Evolutionary conservation across 2,888 invertebrate genomes (phyloP).

Genomic region (Phanerotoma sp.): DNA sequence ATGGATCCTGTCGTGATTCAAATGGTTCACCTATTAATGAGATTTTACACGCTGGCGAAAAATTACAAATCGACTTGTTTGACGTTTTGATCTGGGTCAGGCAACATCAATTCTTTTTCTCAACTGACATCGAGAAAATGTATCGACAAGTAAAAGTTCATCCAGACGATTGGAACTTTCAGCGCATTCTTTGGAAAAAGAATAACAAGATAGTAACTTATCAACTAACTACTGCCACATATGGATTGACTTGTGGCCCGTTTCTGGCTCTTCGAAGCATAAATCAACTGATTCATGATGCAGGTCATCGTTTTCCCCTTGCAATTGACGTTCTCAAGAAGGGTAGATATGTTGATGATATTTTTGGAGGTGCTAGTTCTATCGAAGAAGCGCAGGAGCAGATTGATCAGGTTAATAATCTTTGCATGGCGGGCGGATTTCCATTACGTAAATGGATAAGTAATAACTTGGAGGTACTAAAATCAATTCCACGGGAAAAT

Average conservation of each 20-base stretch:
- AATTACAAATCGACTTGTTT: background rate
- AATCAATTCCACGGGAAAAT: background rate
- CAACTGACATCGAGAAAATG: conserved; percentile 5
- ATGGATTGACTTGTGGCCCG: background rate
- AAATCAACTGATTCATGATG: background rate
- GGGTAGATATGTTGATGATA: background rate
- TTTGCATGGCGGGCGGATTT: conserved; percentile 13
- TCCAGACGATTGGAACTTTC: background rate
- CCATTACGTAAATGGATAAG: conserved; percentile 13
- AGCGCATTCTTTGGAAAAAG: background rate
- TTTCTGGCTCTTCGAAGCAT: background rate
- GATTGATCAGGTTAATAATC: background rate
- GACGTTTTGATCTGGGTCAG: background rate
- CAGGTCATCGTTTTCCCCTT: background rate
- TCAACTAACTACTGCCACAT: background rate
- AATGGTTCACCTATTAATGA: background rate
- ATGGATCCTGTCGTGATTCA: background rate
- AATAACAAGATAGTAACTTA: background rate
- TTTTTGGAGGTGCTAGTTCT: conserved; percentile 12
- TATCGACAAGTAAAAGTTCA: conserved; percentile 7
- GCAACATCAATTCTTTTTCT: background rate
- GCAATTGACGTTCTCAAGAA: background rate
- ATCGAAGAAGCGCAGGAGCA: background rate
- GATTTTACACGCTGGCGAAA: background rate
- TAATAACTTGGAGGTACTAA: conserved; percentile 4